Base-by-base conservation (phyloP, 2,113 vertebrate genomes). In the Falcunculus frontatus region DNA sequence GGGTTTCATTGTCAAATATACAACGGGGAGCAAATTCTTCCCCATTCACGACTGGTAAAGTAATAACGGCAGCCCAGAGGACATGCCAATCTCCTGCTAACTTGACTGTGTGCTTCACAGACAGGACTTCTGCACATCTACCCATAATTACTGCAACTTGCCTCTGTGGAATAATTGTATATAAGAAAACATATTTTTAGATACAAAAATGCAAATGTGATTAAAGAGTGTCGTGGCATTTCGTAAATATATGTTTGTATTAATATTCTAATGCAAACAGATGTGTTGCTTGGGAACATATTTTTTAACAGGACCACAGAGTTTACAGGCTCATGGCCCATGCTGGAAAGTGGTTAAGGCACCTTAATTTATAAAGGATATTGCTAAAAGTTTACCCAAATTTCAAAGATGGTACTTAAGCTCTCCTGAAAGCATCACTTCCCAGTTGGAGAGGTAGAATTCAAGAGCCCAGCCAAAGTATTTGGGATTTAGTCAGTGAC, bases 11-110 rank as follows among this genome's bases (percentile, higher is more conserved):
- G 89, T 97, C 92, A 90, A 95, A 94, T 82, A 90, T 72, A 95
- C 80, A 96, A 97, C 35, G 1, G 95, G 73, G 82, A 95, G 60
- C 72, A 95, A 97, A 97, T 95, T 96, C 93, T 97, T 97, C 89
- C 84, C 35, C 86, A 69, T 84, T 83, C 94, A 72, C 3, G 5
- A 87, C 93, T 91, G 87, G 86, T 87, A 90, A 70, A 91, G 69
- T 52, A 91, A 87, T 89, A 93, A 95, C 2, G 0, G 76, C 93
- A 96, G 84, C 76, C 52, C 80, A 75, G 49, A 63, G 69, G 49
- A 25, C 65, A 68, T 62, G 65, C 79, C 89, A 96, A 81, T 84
- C 88, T 96, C 80, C 78, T 77, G 68, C 80, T 77, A 82, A 77
- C 44, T 85, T 76, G 56, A 83, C 39, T 76, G 62, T 44, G 4